These are phyloP conservation scores for Plestiodon gilberti DNA, from an alignment of 2,113 vertebrate genomes.

Conservation along the genomic window DNA sequence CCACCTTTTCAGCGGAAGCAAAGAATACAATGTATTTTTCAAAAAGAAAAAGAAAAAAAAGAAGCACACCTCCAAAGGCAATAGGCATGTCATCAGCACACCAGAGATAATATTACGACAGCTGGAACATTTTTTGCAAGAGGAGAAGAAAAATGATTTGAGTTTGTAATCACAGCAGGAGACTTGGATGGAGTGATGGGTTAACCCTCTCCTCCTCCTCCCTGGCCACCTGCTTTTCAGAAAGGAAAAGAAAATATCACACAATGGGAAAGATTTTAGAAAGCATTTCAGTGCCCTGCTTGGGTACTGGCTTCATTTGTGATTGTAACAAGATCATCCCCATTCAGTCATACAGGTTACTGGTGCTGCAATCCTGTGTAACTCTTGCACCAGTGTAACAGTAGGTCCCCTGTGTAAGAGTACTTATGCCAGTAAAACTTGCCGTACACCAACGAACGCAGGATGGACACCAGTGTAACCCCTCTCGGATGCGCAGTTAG, in stretches of 20 bases:
- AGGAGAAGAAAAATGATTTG: slow-evolving; percentile 26
- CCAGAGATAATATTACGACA: slow-evolving; percentile 11
- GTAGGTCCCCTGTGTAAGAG: too few relatives aligned
- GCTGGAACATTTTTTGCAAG: slow-evolving; percentile 13
- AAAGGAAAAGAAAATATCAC: not conserved
- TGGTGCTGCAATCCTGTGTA: too few relatives aligned
- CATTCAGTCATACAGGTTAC: too few relatives aligned
- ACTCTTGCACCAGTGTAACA: too few relatives aligned
- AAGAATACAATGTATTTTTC: not conserved
- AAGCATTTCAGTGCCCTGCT: not conserved
- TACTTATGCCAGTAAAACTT: too few relatives aligned
- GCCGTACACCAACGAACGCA: too few relatives aligned
- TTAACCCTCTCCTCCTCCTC: not conserved
- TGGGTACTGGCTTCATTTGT: not conserved
- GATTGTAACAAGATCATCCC: not conserved
- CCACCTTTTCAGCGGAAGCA: slow-evolving; percentile 9
- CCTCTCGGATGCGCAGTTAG: too few relatives aligned
- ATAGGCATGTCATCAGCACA: not conserved
- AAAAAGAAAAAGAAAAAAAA: slow-evolving; percentile 1
- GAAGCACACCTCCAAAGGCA: not conserved
- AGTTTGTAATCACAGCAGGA: not conserved
- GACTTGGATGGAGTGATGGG: not conserved
- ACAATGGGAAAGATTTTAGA: not conserved
- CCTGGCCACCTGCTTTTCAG: not conserved
- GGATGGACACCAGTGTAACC: too few relatives aligned